Conservation (phyloP, 2,888 invertebrate species). For the Pseudococcus viburni region DNA sequence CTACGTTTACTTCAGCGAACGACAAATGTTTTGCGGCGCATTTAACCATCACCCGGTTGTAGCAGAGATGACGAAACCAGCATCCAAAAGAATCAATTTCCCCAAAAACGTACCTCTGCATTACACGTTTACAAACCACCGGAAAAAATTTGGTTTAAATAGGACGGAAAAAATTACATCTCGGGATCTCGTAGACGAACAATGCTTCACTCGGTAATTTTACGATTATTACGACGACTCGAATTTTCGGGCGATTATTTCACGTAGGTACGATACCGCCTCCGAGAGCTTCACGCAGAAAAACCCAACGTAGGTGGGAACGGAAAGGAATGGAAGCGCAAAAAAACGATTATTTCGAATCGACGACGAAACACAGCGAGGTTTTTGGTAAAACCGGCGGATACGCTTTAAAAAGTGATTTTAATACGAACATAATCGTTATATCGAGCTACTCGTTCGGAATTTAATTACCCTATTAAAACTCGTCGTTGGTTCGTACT, state of each 20-base stretch:
- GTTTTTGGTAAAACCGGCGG: constrained; percentile 7
- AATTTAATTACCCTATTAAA: constrained; percentile 36
- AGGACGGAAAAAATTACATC: not conserved
- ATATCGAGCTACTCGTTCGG: constrained; percentile 39
- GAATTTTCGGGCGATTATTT: constrained; percentile 7
- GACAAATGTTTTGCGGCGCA: not conserved
- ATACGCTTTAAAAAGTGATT: constrained; percentile 23
- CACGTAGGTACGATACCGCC: not conserved
- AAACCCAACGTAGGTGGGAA: no score
- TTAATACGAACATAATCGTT: constrained; percentile 35
- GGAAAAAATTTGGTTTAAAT: no score
- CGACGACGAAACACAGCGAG: not conserved
- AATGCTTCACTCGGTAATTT: not conserved
- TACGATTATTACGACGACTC: constrained; percentile 16
- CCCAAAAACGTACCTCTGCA: no score
- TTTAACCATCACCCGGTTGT: no score
- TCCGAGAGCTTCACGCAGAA: no score
- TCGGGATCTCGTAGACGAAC: not conserved
- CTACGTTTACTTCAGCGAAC: not conserved
- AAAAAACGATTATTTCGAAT: constrained; percentile 1
- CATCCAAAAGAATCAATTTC: no score
- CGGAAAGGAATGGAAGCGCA: not conserved
- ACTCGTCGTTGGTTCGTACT: not conserved
- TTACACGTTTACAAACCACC: no score
- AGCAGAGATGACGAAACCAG: not conserved